Evolutionary conservation across 2,113 vertebrate species (phyloP), one percentile per base, ranked within the genome.

Genomic region (Poeciliopsis retropinna): DNA sequence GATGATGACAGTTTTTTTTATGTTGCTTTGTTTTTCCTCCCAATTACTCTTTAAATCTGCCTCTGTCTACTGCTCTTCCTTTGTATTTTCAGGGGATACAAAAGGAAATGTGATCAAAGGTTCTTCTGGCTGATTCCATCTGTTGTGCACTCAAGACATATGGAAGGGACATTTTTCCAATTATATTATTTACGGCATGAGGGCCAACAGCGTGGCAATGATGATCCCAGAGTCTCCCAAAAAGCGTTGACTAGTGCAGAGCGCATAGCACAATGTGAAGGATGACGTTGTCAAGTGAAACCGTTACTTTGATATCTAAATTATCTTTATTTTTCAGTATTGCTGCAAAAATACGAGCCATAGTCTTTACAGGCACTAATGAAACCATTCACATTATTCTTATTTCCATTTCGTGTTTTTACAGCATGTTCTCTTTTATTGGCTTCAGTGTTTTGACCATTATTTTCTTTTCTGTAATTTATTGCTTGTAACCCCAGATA

Each of bases 41-140:
- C 75, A 68, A 25, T 69, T 78, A 62, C 19, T 62, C 60, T 17
- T 60, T 74, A 60, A 63, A 37, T 28, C 57, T 8, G 44, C 32
- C 62, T 3, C 12, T 22, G 30, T 39, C 31, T 27, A 8, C 14
- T 30, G 4, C 15, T 67, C 27, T 44, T 73, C 6, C 28, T 71
- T 66, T 71, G 27, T 69, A 28, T 73, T 29, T 68, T 63, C 65
- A 31, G 74, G 29, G 60, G 65, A 82, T 37, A 76, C 66, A 73
- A 17, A 60, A 51, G 70, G 67, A 67, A 25, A 73, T 67, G 25
- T 84, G 78, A 85, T 87, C 81, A 89, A 87, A 83, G 82, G 25
- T 44, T 70, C n/a, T 64, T 30, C 74, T 71, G 34, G 73, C 73
- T 30, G 64, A 11, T 75, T 74, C 63, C 60, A 60, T 76, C 73